Conservation (phyloP, 2,888 invertebrate genomes). For the Drosophila koepferae region DNA sequence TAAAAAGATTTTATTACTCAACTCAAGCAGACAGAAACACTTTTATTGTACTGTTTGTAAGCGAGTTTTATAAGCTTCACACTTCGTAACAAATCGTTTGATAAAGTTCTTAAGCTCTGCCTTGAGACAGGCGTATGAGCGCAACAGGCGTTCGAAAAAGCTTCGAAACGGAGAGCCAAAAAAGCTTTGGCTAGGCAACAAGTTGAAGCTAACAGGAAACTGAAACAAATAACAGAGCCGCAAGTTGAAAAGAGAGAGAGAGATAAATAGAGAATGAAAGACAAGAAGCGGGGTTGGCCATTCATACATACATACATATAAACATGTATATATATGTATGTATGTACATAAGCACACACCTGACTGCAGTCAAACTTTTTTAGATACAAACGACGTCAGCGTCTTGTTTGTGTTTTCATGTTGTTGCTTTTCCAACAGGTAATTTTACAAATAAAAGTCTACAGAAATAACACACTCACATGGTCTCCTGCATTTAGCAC, state of each 20-base stretch:
- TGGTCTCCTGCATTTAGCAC: conserved; percentile 8
- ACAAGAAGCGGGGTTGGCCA: conserved; percentile 12
- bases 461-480: conserved; percentile 35
- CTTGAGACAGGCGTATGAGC: not conserved
- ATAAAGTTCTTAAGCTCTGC: conserved; percentile 24
- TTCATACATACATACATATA: conserved; percentile 3
- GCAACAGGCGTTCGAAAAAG: conserved; percentile 67
- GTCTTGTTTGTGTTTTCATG: conserved; percentile 20
- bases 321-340: not conserved
- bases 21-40: too few species aligned
- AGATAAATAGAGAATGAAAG: conserved; percentile 10
- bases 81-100: not conserved
- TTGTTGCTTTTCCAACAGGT: conserved; percentile 34
- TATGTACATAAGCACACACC: conserved; percentile 16
- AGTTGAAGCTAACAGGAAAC: conserved; percentile 63
- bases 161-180: conserved; percentile 32
- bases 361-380: conserved; percentile 42
- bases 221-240: conserved; percentile 7
- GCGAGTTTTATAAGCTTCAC: not conserved
- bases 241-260: conserved; percentile 18
- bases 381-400: conserved; percentile 37
- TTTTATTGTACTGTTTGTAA: not conserved
- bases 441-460: conserved; percentile 48
- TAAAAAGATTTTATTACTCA: too few species aligned
- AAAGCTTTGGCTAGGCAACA: conserved; percentile 67